Base-by-base conservation (phyloP, 2,888 invertebrate genomes). In the Leptopilina myrica region DNA sequence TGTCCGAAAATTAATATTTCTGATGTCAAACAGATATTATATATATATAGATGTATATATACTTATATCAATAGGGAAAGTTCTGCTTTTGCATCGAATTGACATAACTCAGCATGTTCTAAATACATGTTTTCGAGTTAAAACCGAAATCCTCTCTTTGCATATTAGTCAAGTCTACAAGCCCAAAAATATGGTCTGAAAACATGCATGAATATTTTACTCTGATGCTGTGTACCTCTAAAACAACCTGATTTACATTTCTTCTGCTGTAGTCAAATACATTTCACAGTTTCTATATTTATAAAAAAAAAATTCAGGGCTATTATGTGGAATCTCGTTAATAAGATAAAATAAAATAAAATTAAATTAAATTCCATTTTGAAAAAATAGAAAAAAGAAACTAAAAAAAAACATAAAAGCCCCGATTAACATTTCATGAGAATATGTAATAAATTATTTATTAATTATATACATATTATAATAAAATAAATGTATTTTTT, bases 201-300 rank as follows among this genome's bases (percentile, higher is more conserved):
- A 73, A 33, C 33, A 73, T 73, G 69, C 69, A 73, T 73, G 69
- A 73, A 49, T 69, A 46, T 20, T 73, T 53, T 53, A 73, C 56
- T 73, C 56, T 73, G 33, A 73, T 73, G 14, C 69, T 73, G 56
- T 66, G 62, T 66, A 66, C 66, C 66, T 43, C 26, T 33, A 66
- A 49, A 49, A 66, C 15, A 66, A 73, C 69, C 33, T 73, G 69
- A 56, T 73, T 73, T 76, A 73, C 65, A 73, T 79, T 80, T 80
- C 53, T 77, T 76, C 15, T 69, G 83, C 78, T 81, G 79, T 84
- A 73, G 69, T 78, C 85, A 87, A 84, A 88, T 88, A 89, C 89
- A 90, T 90, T 90, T 90, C 90, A 90, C 90, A 90, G 89, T 90
- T 90, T 90, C 90, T 89, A 85, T 86, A 33, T 33, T 33, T 33